Evolutionary conservation across 2,113 vertebrate species (phyloP).

Genomic region (Eira barbara): DNA sequence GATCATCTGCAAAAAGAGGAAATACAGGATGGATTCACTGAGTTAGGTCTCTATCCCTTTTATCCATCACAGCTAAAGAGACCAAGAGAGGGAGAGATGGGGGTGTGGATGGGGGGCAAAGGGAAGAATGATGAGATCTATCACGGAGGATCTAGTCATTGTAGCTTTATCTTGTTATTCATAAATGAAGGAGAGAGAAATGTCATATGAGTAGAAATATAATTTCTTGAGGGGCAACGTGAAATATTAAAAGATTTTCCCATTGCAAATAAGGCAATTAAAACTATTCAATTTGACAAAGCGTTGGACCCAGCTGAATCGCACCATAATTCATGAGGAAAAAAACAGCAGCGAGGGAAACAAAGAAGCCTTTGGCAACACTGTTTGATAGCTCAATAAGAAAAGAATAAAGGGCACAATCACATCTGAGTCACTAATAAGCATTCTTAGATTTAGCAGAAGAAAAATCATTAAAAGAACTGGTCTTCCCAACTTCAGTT

Average conservation of each 20-base stretch:
- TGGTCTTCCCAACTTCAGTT: conserved; percentile 47
- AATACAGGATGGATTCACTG: background rate
- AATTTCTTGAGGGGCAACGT: conserved; percentile 66
- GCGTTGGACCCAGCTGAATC: conserved; percentile 54
- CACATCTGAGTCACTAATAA: conserved; percentile 64
- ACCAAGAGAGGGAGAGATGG: background rate
- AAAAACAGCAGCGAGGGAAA: conserved; percentile 56
- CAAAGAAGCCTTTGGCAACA: conserved; percentile 59
- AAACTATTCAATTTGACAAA: conserved; percentile 75
- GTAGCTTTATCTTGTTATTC: conserved; percentile 41
- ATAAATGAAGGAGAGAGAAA: conserved; percentile 53
- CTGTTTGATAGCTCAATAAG: conserved; percentile 66
- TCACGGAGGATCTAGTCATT: background rate
- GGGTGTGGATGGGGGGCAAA: fast-evolving
- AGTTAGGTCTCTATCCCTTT: background rate
- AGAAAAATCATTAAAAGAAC: conserved; percentile 59
- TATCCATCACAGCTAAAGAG: background rate
- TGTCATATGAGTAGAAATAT: conserved; percentile 22
- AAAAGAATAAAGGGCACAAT: conserved; percentile 57
- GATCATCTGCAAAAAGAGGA: background rate
- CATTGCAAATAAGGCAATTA: conserved; percentile 77
- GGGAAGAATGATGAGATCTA: background rate
- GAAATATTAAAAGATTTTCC: conserved; percentile 72
- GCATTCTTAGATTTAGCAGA: conserved; percentile 55
- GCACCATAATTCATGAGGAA: conserved; percentile 49